Base-by-base conservation (phyloP, 2,888 invertebrate species). In the Anticlea derivata region DNA sequence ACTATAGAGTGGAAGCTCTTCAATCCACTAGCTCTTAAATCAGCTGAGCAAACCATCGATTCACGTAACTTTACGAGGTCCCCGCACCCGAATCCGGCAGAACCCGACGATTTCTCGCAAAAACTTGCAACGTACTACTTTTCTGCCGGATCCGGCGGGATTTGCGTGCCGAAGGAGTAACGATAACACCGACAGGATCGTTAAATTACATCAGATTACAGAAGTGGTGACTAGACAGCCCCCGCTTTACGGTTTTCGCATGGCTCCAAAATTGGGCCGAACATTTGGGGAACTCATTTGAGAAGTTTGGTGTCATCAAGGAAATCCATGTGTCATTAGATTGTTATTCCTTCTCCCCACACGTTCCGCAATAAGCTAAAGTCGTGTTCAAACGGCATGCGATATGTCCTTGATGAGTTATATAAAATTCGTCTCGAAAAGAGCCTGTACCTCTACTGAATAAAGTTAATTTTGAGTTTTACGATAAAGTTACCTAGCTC, bases 221-320 rank as follows among this genome's bases (percentile, higher is more conserved):
- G 62, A 70, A 67, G 61, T 35, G 35, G 68, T 40, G 72, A 71
- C 75, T 71, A 57, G 53, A 38, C 50, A 37, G 46, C 68, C 65
- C 23, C 44, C 78, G 72, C 85, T 87, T 88, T 86, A 87, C 82
- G 86, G 84, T 79, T 77, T 83, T 79, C 70, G 77, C 80, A 83
- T 80, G 83, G 78, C 79, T 80, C 72, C 68, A 72, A 74, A 80
- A 81, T 83, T 77, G 78, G 75, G 69, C 68, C 59, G 64, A 75
- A 73, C 74, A 77, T 78, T 79, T 78, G 73, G 67, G 74, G 69
- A 81, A 75, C 79, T 79, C 78, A 80, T 84, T 83, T 78, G 68
- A 69, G 75, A 85, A 87, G 77, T 86, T 83, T 77, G 67, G 61
- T 66, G 77, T 83, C 83, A 80, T 84, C 80, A 80, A 76, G 80